Percentiles rank a stretch among this genome's conserved stretches.
Conservation (phyloP, 2,113 vertebrate genomes). For the Hirundichthys speculiger region DNA sequence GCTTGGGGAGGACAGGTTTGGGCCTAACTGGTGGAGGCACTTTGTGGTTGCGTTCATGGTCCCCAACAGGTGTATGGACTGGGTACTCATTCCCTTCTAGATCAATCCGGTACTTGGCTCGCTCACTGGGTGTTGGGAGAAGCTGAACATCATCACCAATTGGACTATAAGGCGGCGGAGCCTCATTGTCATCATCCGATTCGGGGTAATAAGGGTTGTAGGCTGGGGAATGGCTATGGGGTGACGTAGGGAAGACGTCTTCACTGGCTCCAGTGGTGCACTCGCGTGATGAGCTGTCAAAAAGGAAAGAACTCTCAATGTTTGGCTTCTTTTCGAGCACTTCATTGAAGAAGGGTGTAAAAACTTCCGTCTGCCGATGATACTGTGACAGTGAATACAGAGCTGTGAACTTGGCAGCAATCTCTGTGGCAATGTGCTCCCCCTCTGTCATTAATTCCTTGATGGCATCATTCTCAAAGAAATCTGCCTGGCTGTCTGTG, state of each 20-base stretch:
- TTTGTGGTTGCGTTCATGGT: slow-evolving; percentile 99
- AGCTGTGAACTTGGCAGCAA: slow-evolving; percentile 96
- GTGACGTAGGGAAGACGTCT: slow-evolving; percentile 93
- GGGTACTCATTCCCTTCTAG: slow-evolving; percentile 97
- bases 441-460: slow-evolving; percentile 99
- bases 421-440: slow-evolving; percentile 98
- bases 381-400: slow-evolving; percentile 97
- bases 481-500: slow-evolving; percentile 98
- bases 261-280: slow-evolving; percentile 84
- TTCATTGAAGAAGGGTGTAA: slow-evolving; percentile 96
- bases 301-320: slow-evolving; percentile 94
- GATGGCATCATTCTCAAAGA: slow-evolving; percentile 97
- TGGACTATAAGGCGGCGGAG: slow-evolving; percentile 97
- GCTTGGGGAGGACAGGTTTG: slow-evolving; percentile 90
- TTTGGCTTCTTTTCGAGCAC: slow-evolving; percentile 93
- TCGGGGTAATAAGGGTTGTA: slow-evolving; percentile 91
- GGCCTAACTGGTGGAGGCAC: slow-evolving; percentile 98
- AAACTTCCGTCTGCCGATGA: slow-evolving; percentile 96
- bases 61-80: slow-evolving; percentile 90
- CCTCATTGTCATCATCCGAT: slow-evolving; percentile 97
- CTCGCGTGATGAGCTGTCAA: slow-evolving; percentile 88
- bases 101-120: slow-evolving; percentile 92
- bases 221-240: slow-evolving; percentile 89
- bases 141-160: slow-evolving; percentile 97
- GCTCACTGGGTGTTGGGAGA: slow-evolving; percentile 91